Conservation (phyloP, 2,888 invertebrate species). For the Andrena bucephala region DNA sequence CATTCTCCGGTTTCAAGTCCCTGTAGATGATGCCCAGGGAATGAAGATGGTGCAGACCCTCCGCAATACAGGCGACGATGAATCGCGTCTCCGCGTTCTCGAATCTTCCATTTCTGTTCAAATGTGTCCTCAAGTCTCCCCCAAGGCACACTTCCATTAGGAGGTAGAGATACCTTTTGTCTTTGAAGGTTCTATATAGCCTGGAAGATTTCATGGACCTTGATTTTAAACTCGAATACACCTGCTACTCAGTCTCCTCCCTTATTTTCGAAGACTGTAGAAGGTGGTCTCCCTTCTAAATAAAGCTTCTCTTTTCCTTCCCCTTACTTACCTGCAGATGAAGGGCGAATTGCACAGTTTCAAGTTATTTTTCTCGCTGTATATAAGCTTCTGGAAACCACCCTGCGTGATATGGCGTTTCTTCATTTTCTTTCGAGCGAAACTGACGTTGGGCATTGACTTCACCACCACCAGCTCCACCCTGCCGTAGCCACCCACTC, state of each 20-base stretch:
- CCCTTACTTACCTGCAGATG: conserved; percentile 87
- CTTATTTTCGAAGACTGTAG: neutral
- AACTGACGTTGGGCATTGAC: conserved; percentile 82
- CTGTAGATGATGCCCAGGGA: conserved; percentile 92
- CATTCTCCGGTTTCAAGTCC: conserved; percentile 97
- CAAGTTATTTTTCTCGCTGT: conserved; percentile 88
- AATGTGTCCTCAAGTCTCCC: conserved; percentile 96
- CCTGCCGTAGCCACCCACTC: conserved; percentile 96
- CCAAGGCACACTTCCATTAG: conserved; percentile 97
- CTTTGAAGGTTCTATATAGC: conserved; percentile 94
- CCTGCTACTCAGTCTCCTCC: neutral
- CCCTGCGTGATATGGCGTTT: conserved; percentile 88
- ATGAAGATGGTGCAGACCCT: conserved; percentile 96
- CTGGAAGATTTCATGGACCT: conserved; percentile 84
- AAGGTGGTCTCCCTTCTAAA: neutral
- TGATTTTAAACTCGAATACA: neutral
- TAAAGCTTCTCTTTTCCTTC: neutral
- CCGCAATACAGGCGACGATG: conserved; percentile 95
- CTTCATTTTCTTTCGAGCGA: conserved; percentile 89
- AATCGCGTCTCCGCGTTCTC: conserved; percentile 93
- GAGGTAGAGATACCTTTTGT: conserved; percentile 96
- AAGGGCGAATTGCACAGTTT: conserved; percentile 89
- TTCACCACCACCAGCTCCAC: conserved; percentile 88
- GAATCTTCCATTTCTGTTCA: conserved; percentile 92
- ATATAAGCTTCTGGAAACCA: conserved; percentile 88